These are phyloP conservation scores for Microtus richardsoni DNA, from an alignment of 2,113 vertebrate species.

Conservation along the genomic window DNA sequence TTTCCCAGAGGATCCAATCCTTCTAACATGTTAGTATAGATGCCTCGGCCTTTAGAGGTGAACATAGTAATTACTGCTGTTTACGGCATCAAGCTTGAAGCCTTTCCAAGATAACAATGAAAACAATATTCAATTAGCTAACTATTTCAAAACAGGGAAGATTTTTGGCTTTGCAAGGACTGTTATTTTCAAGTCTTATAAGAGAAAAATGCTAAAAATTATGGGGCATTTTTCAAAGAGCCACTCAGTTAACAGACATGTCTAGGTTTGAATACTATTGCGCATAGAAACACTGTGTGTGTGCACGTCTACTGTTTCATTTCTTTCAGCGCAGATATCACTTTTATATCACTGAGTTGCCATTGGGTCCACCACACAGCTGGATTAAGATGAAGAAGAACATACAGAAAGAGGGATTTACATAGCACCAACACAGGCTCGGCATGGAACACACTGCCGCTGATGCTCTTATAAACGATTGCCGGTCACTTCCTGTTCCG, in stretches of 20 bases:
- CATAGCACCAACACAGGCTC: background rate
- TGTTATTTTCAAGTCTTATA: background rate
- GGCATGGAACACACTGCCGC: too few relatives aligned
- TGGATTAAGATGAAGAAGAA: background rate
- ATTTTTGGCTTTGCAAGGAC: background rate
- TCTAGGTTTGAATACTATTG: background rate
- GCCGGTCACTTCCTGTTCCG: background rate
- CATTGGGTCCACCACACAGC: background rate
- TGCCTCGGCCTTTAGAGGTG: background rate
- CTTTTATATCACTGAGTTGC: background rate
- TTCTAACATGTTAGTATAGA: background rate
- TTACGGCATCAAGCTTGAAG: background rate
- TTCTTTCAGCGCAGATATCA: background rate
- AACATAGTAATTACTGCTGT: background rate
- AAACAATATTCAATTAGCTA: background rate
- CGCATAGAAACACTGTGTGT: background rate
- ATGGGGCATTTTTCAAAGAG: background rate
- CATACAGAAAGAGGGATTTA: background rate
- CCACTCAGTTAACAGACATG: background rate
- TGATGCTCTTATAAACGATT: background rate
- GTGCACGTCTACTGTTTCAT: background rate
- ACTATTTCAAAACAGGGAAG: background rate
- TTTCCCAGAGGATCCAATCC: background rate
- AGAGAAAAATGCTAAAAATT: background rate
- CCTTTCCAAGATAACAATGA: background rate